These are phyloP conservation scores for Scrobipalpa costella DNA, from an alignment of 2,888 invertebrate genomes.

Conservation along the genomic window DNA sequence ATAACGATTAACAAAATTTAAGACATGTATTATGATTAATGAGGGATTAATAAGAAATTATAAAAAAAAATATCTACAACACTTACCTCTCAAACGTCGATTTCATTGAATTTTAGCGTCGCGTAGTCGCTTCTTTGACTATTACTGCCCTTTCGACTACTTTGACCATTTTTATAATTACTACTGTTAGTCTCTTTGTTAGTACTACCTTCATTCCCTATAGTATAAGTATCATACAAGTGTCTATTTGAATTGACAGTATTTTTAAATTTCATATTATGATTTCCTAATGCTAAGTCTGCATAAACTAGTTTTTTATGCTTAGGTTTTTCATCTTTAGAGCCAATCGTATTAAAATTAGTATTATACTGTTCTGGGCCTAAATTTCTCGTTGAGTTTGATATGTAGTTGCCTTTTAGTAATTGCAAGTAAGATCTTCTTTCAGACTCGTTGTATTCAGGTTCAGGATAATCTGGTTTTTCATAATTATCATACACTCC, in stretches of 20 bases:
- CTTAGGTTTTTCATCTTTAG: conserved; percentile 70
- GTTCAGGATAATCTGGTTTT: conserved; percentile 73
- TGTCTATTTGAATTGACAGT: conserved; percentile 81
- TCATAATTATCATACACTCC: conserved; percentile 75
- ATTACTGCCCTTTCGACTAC: conserved; percentile 58
- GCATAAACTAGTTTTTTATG: conserved; percentile 79
- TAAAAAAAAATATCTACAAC: no score
- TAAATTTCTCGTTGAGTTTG: conserved; percentile 72
- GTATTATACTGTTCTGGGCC: conserved; percentile 61
- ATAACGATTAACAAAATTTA: conserved; percentile 45
- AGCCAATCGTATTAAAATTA: conserved; percentile 64
- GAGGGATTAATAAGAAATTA: no score
- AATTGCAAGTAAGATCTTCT: conserved; percentile 72
- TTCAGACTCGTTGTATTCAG: conserved; percentile 70
- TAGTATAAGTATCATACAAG: conserved; percentile 77
- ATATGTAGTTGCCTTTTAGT: conserved; percentile 76
- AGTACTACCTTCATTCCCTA: conserved; percentile 66
- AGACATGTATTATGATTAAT: no score
- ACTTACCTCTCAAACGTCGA: conserved; percentile 78
- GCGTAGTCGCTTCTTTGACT: conserved; percentile 72
- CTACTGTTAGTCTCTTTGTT: conserved; percentile 69
- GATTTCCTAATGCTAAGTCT: conserved; percentile 79
- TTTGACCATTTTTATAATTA: conserved; percentile 60
- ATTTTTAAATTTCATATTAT: conserved; percentile 80
- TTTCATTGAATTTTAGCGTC: conserved; percentile 77